phyloP scores from a whole-genome alignment of 2,113 vertebrate genomes.

The Cheilinus undulatus region DNA sequence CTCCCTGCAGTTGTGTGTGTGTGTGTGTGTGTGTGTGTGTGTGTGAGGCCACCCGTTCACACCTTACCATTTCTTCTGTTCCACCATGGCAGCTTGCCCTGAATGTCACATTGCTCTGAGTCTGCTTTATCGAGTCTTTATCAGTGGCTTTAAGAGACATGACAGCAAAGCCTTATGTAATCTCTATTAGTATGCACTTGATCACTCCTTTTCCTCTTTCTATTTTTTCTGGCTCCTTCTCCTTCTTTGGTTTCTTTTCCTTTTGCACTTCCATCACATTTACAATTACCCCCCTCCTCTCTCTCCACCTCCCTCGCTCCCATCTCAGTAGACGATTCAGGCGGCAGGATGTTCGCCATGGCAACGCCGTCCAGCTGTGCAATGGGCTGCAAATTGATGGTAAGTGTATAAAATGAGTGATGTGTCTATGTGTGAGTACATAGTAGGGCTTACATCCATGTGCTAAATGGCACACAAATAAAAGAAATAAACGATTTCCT shows the following conservation, averaged over 20 bases:
- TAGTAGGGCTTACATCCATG: background rate
- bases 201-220: slow-evolving; percentile 3
- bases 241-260: slow-evolving; percentile 7
- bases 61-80: slow-evolving; percentile 28
- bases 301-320: slow-evolving; percentile 24
- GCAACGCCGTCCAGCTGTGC: slow-evolving; percentile 96
- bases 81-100: slow-evolving; percentile 26
- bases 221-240: slow-evolving; percentile 25
- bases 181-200: slow-evolving; percentile 35
- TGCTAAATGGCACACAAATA: background rate
- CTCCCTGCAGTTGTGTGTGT: background rate
- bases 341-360: slow-evolving; percentile 95
- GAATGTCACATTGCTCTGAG: slow-evolving; percentile 48
- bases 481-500: background rate
- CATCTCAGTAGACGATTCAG: slow-evolving; percentile 89
- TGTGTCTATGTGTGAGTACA: slow-evolving; percentile 22
- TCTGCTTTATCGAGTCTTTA: slow-evolving; percentile 34
- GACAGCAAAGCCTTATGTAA: slow-evolving; percentile 43
- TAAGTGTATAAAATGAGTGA: slow-evolving; percentile 75
- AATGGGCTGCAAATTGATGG: slow-evolving; percentile 93
- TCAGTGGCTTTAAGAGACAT: slow-evolving; percentile 25
- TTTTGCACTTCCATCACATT: slow-evolving; percentile 38
- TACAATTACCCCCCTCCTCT: slow-evolving; percentile 29
- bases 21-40: slow-evolving; percentile 14
- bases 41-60: slow-evolving; percentile 42